Evolutionary conservation across 2,113 vertebrate species (phyloP).

Genomic region (Phyllostomus discolor): DNA sequence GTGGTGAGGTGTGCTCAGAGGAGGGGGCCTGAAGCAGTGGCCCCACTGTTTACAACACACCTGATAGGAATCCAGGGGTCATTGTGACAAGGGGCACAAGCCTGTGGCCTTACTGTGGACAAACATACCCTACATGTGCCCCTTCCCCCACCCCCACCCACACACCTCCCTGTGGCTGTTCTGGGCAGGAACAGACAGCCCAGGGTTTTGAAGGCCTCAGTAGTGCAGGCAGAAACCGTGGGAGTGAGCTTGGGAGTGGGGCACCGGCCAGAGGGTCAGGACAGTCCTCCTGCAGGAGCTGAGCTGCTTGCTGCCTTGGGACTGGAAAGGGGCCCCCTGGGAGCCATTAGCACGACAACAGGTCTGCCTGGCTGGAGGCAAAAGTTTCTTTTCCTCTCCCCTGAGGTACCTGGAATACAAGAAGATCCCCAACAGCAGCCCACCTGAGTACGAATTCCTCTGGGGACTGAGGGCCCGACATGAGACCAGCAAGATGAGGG

Average conservation of each 20-base stretch:
- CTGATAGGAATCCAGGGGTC: not conserved
- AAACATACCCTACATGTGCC: not conserved
- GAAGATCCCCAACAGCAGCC: constrained; percentile 82
- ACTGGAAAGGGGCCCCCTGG: not conserved
- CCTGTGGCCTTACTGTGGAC: not conserved
- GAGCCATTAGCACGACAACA: not conserved
- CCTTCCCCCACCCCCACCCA: not conserved
- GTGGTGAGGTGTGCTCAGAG: constrained; percentile 84
- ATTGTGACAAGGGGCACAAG: not conserved
- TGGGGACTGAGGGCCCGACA: constrained; percentile 83
- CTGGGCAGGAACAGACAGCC: not conserved
- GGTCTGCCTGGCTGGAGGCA: not conserved
- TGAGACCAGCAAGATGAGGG: constrained; percentile 85
- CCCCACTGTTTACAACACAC: not conserved
- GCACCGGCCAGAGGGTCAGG: not conserved
- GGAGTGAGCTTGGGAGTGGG: not conserved
- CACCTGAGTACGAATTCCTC: constrained; percentile 78
- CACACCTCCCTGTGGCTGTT: not conserved
- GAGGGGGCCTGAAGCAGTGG: constrained; percentile 19
- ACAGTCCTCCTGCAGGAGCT: not conserved
- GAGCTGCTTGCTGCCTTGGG: not conserved
- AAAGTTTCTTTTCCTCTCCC: not conserved
- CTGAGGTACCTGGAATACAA: constrained; percentile 84
- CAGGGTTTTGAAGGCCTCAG: not conserved
- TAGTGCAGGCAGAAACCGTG: not conserved